Evolutionary conservation across 2,888 invertebrate genomes (phyloP).

Genomic region (Drosophila histrio): DNA sequence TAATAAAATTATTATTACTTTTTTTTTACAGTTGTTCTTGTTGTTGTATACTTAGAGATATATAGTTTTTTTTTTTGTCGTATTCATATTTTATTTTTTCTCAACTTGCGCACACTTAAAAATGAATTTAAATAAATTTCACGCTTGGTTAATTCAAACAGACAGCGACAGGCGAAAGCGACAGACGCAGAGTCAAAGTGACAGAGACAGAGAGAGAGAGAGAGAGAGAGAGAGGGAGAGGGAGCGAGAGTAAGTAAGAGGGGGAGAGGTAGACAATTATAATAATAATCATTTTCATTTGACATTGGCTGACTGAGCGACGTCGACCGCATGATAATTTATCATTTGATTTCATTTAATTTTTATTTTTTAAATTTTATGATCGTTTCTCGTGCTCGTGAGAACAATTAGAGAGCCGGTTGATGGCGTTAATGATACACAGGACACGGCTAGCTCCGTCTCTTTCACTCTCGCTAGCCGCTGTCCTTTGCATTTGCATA

Average conservation of each 20-base stretch:
- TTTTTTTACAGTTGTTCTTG: not conserved
- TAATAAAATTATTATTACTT: not conserved
- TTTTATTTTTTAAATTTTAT: conserved; percentile 10
- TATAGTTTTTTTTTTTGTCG: conserved; percentile 18
- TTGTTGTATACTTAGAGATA: conserved; percentile 8
- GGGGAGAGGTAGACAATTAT: conserved; percentile 55
- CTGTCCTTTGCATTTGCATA: conserved; percentile 65
- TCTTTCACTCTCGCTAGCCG: not conserved
- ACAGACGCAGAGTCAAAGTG: conserved; percentile 11
- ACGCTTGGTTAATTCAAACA: conserved; percentile 76
- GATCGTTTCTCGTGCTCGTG: conserved; percentile 32
- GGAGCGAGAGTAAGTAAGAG: not conserved
- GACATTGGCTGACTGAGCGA: conserved; percentile 66
- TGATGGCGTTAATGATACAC: conserved; percentile 32
- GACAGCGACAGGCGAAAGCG: conserved; percentile 52
- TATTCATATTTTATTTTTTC: conserved; percentile 28
- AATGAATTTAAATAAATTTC: conserved; percentile 81
- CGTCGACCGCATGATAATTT: conserved; percentile 62
- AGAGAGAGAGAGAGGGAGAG: not conserved
- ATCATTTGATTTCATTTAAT: conserved; percentile 71
- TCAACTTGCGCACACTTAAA: conserved; percentile 77
- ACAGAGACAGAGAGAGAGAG: not conserved
- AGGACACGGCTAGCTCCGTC: not conserved
- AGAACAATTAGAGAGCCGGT: conserved; percentile 48
- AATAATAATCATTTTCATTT: conserved; percentile 76